These are phyloP conservation scores for Latheticus oryzae DNA, from an alignment of 2,888 invertebrate species.

Conservation along the genomic window DNA sequence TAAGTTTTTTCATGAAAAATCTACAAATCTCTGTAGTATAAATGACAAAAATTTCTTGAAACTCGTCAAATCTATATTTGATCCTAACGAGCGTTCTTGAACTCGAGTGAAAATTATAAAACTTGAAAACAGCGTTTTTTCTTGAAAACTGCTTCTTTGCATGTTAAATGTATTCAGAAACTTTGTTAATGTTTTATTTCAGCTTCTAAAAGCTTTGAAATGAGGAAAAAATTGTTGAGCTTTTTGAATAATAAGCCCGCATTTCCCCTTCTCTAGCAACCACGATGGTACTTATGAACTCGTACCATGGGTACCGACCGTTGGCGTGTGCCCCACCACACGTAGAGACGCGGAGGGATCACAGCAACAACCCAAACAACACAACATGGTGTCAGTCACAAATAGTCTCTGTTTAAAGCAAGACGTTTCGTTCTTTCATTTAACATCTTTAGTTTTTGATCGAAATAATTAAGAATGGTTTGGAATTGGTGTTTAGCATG, in stretches of 20 bases:
- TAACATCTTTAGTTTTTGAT: conserved; percentile 13
- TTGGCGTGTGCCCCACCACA: conserved; percentile 49
- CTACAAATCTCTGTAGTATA: too few relatives aligned
- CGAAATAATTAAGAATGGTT: conserved; percentile 63
- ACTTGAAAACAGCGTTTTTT: conserved; percentile 13
- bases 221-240: conserved; percentile 8
- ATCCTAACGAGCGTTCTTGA: conserved; percentile 2
- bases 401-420: conserved; percentile 3
- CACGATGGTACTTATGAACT: too few relatives aligned
- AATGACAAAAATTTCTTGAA: too few relatives aligned
- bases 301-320: conserved; percentile 15
- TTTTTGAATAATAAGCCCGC: conserved; percentile 5
- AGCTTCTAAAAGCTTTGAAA: not conserved
- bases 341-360: conserved; percentile 34
- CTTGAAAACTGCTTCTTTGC: conserved; percentile 12
- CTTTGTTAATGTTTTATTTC: conserved; percentile 2
- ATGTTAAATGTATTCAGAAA: too few relatives aligned
- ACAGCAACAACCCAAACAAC: conserved; percentile 32
- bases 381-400: conserved; percentile 43
- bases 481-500: conserved; percentile 17
- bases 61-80: conserved; percentile 6
- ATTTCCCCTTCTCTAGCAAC: conserved; percentile 1
- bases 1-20: too few relatives aligned
- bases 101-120: conserved; percentile 10
- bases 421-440: not conserved